Base-by-base conservation (phyloP, 2,888 invertebrate species). In the Limnephilus rhombicus region DNA sequence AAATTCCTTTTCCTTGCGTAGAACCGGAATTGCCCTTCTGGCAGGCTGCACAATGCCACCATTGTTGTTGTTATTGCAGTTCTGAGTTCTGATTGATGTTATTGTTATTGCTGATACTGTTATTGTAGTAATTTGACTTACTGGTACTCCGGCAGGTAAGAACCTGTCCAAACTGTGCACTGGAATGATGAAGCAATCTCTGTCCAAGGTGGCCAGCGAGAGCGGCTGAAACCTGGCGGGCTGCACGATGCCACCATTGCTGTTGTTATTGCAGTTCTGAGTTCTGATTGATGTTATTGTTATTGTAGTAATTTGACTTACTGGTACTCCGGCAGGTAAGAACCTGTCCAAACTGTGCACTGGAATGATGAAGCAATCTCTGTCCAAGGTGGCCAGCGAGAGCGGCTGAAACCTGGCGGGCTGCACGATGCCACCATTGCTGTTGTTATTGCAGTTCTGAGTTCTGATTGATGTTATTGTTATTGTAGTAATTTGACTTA, bases 151-250 rank as follows among this genome's bases (percentile, higher is more conserved):
- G 94, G 98, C 98, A 93, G 98, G 99, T 94, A 99, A 96, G 96
- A 99, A 99, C 94, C 98, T 97, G 95, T 98, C 98, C 94, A 98
- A 96, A 95, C 98, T 98, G 94, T 98, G 98, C 89, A 98, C 98
- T 12, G 99, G 99, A 95, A 99, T 98, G 95, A 99, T 98, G 96
- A 99, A 99, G 95, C 98, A 99, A 96, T 99, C 99, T 94, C 98
- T 97, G 95, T 98, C 98, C 94, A 98, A 96, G 89, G 98, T 98
- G 89, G 98, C 97, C 94, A 98, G 96, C 9, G 98, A 98, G 93
- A 98, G 97, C 82, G 98, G 98, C 95, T 98, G 96, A 88, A 95
- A 94, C 7, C 1, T 41, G 11, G 11, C 41, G 11, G 41, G 41
- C 9, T 41, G 9, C 41, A 41, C 41, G 11, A 41, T 13, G 1